Conservation (phyloP, 1,140 invertebrate genomes). For the Cepaea nemoralis region DNA sequence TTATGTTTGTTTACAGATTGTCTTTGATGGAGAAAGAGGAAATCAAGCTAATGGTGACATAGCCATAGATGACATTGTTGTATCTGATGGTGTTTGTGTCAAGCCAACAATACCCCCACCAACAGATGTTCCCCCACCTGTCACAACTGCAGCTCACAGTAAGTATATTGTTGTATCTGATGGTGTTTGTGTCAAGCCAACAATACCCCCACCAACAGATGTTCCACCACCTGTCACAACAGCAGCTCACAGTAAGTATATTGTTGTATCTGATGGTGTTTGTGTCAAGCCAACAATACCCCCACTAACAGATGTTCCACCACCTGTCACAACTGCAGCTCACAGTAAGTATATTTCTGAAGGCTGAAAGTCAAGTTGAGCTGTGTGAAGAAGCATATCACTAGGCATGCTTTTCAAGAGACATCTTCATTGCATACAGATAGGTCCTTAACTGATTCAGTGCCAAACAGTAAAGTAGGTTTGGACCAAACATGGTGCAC, state of each 20-base stretch:
- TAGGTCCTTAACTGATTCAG: no score
- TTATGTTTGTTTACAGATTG: constrained; percentile 20
- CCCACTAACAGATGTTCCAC: constrained; percentile 27
- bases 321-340: neutral
- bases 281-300: constrained; percentile 28
- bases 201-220: constrained; percentile 21
- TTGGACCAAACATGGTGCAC: no score
- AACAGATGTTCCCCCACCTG: constrained; percentile 16
- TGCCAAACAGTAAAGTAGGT: no score
- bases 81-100: constrained; percentile 17
- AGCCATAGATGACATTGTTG: constrained; percentile 29
- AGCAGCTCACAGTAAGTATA: constrained; percentile 14
- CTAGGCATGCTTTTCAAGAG: no score
- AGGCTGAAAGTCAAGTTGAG: no score
- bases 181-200: constrained; percentile 26
- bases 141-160: constrained; percentile 10
- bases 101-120: constrained; percentile 26
- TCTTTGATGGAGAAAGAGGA: constrained; percentile 37
- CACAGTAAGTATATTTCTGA: constrained; percentile 1
- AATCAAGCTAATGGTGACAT: constrained; percentile 12
- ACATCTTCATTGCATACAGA: no score
- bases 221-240: constrained; percentile 8
- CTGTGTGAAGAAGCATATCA: no score
- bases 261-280: neutral
- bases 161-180: constrained; percentile 5